phyloP scores from a whole-genome alignment of 2,888 invertebrate genomes.

The Microctonus hyperodae region DNA sequence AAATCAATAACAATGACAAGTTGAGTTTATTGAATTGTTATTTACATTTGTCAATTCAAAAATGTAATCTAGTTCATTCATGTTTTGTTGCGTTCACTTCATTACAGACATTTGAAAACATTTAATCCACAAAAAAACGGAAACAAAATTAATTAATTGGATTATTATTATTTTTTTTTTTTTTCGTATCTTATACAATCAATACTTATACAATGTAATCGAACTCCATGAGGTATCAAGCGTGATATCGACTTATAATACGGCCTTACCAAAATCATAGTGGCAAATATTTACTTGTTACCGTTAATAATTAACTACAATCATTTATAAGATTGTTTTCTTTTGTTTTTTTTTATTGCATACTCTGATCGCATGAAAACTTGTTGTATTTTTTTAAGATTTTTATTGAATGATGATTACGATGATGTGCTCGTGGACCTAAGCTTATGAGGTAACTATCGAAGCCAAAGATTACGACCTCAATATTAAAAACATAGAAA shows the following conservation, averaged over 20 bases:
- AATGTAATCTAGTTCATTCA: neutral
- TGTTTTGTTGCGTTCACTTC: neutral
- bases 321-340: neutral
- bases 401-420: neutral
- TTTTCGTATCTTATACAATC: neutral
- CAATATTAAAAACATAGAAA: neutral
- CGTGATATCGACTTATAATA: neutral
- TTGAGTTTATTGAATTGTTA: neutral
- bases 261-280: neutral
- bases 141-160: too few relatives aligned
- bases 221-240: neutral
- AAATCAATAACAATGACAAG: neutral
- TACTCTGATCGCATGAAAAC: neutral
- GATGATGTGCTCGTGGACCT: constrained; percentile 2
- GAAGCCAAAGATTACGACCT: constrained; percentile 20
- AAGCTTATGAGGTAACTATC: neutral
- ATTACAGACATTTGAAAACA: neutral
- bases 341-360: constrained; percentile 6
- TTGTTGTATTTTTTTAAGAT: neutral
- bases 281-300: neutral
- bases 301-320: neutral
- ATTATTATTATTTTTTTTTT: too few relatives aligned
- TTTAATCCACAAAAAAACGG: neutral
- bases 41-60: neutral
- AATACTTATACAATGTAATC: neutral